Evolutionary conservation across 1,140 invertebrate species (phyloP), one percentile per base, ranked within the genome.

Genomic region (Trichoplusia ni): DNA sequence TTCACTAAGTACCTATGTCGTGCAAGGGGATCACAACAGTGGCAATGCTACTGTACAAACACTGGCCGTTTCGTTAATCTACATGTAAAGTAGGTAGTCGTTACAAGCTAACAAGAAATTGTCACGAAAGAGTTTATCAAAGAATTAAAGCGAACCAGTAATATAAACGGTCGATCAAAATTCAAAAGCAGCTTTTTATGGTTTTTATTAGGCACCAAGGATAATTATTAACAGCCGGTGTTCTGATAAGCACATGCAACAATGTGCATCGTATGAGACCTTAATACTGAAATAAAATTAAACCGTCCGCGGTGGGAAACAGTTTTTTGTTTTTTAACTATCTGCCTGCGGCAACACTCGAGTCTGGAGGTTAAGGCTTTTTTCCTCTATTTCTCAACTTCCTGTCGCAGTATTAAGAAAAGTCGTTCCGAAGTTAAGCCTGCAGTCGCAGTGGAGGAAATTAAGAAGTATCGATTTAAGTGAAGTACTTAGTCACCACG

Each of bases 391-490:
- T 49, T 33, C 14, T 49, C 25, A 11, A 49, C 46, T 49, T 49
- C 23, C 46, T 49, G 44, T 29, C 44, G 3, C 27, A 33, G 27
- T 31, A 49, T 33, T 33, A 49, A 49, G 29, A 29, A 49, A 23
- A 29, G 3, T 13, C 33, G 14, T 29, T 27, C 27, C 27, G 46
- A 27, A 47, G 23, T 47, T 49, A 31, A 49, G 14, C 9, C 27
- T 49, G 16, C 27, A n/a, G 46, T 49, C 29, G 18, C 27, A 33
- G 27, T 14, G 33, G 6, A 21, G 46, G 46, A 49, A 49, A 49
- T 49, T 49, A 49, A 49, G 46, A n/a, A 49, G 46, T 49, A 49
- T 49, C 46, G 46, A 49, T 49, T 49, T 33, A 49, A 49, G 8
- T 47, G 13, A 7, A 23, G 40, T 11, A 25, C 9, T 44, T n/a